Base-by-base conservation (phyloP, 2,113 vertebrate genomes). In the Peromyscus californicus region DNA sequence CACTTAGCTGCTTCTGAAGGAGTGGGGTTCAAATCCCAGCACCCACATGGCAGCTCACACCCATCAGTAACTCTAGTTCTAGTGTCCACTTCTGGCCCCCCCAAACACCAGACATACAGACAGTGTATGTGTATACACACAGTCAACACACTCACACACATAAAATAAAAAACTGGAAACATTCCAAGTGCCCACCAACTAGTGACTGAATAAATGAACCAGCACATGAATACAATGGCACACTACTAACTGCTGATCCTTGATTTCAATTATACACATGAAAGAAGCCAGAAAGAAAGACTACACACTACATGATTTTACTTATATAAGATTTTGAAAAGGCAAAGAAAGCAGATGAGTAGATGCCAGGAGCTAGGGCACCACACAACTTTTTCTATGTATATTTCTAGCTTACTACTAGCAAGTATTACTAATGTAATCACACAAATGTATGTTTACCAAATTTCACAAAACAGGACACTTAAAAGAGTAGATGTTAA, bases 291-390 rank as follows among this genome's bases (percentile, higher is more conserved):
- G 36, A 74, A 15, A 88, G 83, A 26, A 87, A 75, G 61, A 90
- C 36, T 78, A 63, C 6, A 67, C 12, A 72, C 21, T 12, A 85
- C 70, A n/a, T 59, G 22, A 48, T 69, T 85, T 57, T 48, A 78
- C 54, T 85, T 80, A 79, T 33, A 39, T 51, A 16, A 86, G 39
- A 80, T 80, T 72, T 1, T 92, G 74, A 95, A 95, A 95, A 87
- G 16, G 82, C 51, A 61, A 22, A 79, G 59, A 91, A 78, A 51
- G 45, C 22, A 90, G 29, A 45, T 94, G 36, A 39, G 21, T 36
- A 74, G 65, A 42, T 42, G 36, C 39, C 48, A 61, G 51, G 31
- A 57, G 12, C 57, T 75, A 39, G 5, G 6, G 22, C 48, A 89
- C 45, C 26, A 75, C 76, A 89, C 29, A 57, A 79, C 22, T 54